A percentile compares a stretch with the other conserved stretches of the same genome.
These are phyloP conservation scores for Myrmecobius fasciatus DNA, from an alignment of 2,113 vertebrate genomes.

Conservation along the genomic window DNA sequence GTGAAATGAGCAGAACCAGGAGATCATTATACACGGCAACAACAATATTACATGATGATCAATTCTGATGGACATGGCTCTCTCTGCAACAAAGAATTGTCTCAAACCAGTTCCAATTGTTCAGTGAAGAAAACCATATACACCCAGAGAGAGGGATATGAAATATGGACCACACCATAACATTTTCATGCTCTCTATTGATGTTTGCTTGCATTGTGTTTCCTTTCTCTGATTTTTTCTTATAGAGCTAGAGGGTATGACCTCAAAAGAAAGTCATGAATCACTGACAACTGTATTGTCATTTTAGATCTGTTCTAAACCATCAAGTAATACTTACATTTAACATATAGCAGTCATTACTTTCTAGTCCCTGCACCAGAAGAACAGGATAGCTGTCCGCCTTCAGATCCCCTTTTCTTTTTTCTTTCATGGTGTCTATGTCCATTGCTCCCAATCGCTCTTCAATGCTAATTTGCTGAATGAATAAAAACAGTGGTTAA, in stretches of 20 bases:
- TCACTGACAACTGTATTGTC: neutral
- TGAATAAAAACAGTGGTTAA: conserved; percentile 12
- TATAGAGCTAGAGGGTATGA: neutral
- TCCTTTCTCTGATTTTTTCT: no score
- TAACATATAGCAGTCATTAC: conserved; percentile 91
- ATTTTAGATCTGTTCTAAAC: conserved; percentile 39
- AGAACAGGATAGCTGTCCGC: conserved; percentile 94
- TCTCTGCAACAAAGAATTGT: no score
- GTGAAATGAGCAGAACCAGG: no score
- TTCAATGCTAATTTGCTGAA: conserved; percentile 91
- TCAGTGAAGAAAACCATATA: no score
- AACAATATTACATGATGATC: no score
- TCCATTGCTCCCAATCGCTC: conserved; percentile 93
- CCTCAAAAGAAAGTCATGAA: neutral
- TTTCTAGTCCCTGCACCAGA: conserved; percentile 95
- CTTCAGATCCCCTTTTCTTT: conserved; percentile 85
- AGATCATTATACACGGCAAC: no score
- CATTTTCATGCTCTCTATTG: no score
- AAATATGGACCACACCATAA: no score
- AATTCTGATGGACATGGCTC: no score
- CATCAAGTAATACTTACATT: conserved; percentile 87
- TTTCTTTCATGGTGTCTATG: conserved; percentile 85
- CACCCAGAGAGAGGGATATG: no score
- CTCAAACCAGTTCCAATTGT: no score
- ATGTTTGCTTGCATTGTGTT: no score